Evolutionary conservation across 2,888 invertebrate genomes (phyloP).

Genomic region (Trichacis sp.): DNA sequence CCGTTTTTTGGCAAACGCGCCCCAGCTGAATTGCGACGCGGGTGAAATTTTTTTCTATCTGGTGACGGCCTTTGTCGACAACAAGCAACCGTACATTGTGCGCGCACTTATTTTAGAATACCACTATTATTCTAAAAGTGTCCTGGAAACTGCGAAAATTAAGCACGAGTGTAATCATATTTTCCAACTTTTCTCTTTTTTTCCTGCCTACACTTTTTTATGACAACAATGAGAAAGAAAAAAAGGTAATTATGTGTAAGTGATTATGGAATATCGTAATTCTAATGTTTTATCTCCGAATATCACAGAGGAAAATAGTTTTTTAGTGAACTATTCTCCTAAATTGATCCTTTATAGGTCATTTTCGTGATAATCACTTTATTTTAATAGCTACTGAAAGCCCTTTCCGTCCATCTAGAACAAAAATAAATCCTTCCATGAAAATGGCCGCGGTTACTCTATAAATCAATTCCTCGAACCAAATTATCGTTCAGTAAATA

Average conservation of each 20-base stretch:
- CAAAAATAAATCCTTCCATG: neutral
- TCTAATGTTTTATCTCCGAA: too few species aligned
- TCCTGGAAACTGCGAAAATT: constrained; percentile 5
- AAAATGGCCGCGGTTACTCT: neutral
- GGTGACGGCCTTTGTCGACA: constrained; percentile 5
- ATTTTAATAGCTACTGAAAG: neutral
- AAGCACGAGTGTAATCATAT: neutral
- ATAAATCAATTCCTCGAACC: neutral
- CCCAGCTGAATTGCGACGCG: constrained; percentile 32
- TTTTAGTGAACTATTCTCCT: too few species aligned
- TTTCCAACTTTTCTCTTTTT: neutral
- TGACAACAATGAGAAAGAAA: neutral
- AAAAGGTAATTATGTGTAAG: neutral
- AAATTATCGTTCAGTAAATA: neutral
- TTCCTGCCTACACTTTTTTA: neutral
- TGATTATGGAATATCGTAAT: too few species aligned
- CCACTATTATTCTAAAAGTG: constrained; percentile 7
- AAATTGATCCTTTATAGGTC: neutral
- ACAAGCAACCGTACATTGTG: constrained; percentile 2
- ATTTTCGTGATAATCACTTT: neutral
- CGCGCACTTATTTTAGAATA: constrained; percentile 5
- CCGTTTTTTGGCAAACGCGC: constrained; percentile 20
- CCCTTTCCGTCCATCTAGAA: neutral
- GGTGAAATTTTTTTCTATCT: constrained; percentile 17
- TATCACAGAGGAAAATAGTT: too few species aligned